These are phyloP conservation scores for Callinectes sapidus DNA, from an alignment of 2,888 invertebrate species.

Conservation along the genomic window DNA sequence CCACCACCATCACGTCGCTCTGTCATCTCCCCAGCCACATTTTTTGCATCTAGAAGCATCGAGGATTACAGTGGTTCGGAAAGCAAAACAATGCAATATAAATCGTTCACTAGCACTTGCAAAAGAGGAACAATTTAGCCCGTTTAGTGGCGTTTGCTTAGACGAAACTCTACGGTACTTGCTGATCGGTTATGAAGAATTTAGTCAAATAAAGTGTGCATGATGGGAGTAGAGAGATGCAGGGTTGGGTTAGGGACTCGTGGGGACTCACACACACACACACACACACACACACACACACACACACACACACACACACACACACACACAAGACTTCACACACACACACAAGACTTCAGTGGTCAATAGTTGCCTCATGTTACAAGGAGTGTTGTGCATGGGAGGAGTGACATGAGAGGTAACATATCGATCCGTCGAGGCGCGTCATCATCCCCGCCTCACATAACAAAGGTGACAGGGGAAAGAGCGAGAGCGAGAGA, in stretches of 20 bases:
- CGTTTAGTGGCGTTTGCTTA: not conserved
- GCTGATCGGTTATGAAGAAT: not conserved
- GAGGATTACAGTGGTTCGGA: not conserved
- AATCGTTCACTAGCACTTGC: not conserved
- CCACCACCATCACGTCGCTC: not conserved
- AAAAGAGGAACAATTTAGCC: not conserved
- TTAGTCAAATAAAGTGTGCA: not conserved
- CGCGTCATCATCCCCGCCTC: not conserved
- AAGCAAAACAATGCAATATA: not conserved
- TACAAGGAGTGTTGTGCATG: not conserved
- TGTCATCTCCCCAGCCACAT: not conserved
- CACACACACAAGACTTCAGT: not conserved
- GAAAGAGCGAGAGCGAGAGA: not conserved
- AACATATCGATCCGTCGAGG: not conserved
- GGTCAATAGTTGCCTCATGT: not conserved
- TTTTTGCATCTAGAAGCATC: not conserved
- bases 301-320: not conserved
- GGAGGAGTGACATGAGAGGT: not conserved
- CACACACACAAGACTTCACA: not conserved
- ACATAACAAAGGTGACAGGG: not conserved
- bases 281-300: not conserved
- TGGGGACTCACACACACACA: not conserved
- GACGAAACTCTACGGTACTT: not conserved
- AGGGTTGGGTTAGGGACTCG: not conserved
- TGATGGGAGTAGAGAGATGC: not conserved